phyloP scores from a whole-genome alignment of 2,888 invertebrate species.

The Leucozona laternaria region DNA sequence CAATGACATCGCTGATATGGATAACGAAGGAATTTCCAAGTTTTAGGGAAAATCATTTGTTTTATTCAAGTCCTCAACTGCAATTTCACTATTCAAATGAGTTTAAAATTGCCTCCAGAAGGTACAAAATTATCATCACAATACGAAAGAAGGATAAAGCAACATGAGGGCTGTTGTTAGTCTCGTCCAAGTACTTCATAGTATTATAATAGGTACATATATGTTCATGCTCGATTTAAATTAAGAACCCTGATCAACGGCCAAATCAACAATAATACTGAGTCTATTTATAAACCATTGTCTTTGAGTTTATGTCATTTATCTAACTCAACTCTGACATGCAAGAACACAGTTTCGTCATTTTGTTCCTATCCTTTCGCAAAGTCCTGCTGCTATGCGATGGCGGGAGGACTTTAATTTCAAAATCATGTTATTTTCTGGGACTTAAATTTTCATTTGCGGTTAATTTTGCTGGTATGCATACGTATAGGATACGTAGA shows the following conservation, averaged over 20 bases:
- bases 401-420: slow-evolving; percentile 46
- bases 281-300: slow-evolving; percentile 41
- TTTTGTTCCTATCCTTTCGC: neutral
- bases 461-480: slow-evolving; percentile 68
- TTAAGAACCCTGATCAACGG: slow-evolving; percentile 18
- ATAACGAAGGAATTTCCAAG: no score
- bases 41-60: no score
- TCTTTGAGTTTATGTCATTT: slow-evolving; percentile 31
- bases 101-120: no score
- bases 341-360: neutral
- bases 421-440: slow-evolving; percentile 60
- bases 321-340: slow-evolving; percentile 29
- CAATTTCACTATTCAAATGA: no score
- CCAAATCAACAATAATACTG: neutral
- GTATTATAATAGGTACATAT: no score
- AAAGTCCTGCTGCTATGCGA: neutral
- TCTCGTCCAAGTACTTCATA: no score
- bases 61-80: no score
- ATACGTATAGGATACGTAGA: neutral
- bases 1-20: no score
- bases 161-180: no score
- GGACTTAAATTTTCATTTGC: slow-evolving; percentile 65
- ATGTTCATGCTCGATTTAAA: neutral
- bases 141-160: no score
- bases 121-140: no score